Conservation (phyloP, 2,113 vertebrate genomes). For the Xiphias gladius region DNA sequence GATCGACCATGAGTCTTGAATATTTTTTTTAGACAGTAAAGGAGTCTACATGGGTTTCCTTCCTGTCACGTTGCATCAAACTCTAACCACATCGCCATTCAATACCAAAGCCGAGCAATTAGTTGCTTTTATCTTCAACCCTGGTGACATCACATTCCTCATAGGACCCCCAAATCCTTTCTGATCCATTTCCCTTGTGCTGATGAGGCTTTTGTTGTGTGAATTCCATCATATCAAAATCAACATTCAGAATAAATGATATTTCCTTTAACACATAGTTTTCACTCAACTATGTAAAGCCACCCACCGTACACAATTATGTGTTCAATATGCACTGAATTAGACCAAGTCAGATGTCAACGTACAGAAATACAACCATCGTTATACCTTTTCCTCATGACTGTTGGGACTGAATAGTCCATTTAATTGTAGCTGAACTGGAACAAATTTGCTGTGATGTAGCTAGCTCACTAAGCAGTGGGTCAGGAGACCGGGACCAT, state of each 20-base stretch:
- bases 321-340: conserved; percentile 5
- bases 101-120: conserved; percentile 75
- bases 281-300: neutral
- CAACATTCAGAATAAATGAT: conserved; percentile 30
- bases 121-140: conserved; percentile 78
- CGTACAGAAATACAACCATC: neutral
- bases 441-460: conserved; percentile 71
- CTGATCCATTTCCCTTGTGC: conserved; percentile 65
- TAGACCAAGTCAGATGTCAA: conserved; percentile 9
- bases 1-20: conserved; percentile 41
- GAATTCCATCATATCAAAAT: conserved; percentile 6
- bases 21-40: conserved; percentile 44
- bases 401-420: conserved; percentile 8
- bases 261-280: neutral
- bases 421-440: conserved; percentile 58
- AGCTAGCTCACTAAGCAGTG: conserved; percentile 51
- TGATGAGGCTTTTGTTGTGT: conserved; percentile 58
- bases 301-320: neutral
- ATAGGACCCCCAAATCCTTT: conserved; percentile 66
- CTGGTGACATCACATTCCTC: conserved; percentile 73
- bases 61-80: conserved; percentile 64
- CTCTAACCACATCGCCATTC: conserved; percentile 58
- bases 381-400: conserved; percentile 24
- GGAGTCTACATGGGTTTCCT: conserved; percentile 45
- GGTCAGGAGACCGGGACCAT: conserved; percentile 77